Base-by-base conservation (phyloP, 2,113 vertebrate species). In the Capricornis sumatraensis region DNA sequence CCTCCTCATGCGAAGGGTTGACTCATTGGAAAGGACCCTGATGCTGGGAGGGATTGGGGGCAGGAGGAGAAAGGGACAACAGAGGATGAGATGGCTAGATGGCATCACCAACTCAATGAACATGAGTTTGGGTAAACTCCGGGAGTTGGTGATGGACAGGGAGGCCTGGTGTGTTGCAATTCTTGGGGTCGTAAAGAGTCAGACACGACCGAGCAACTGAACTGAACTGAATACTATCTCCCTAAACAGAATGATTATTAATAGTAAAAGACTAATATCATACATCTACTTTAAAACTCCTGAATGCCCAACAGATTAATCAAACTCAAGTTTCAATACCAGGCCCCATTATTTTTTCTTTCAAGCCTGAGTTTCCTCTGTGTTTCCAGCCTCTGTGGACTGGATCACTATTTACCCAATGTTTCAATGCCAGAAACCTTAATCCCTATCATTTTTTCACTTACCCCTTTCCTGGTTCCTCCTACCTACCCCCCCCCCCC, bases 401-500 rank as follows among this genome's bases (percentile, higher is more conserved):
- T 25, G 60, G 25, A 6, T 52, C n/a, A 7, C 43, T 57, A 16
- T 30, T 50, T n/a, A 13, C 43, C 30, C 40, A 30, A 3, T 21
- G 12, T 58, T 13, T 4, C 53, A 17, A 5, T 1, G 12, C 30
- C 76, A 86, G 47, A 67, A 93, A 43, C 2, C 16, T 74, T 53
- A 3, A 57, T 85, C 55, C 9, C 25, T 19, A 21, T 17, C 40
- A 57, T 43, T 64, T 81, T 36, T 33, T 53, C 67, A 21, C 27
- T 21, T 23, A 33, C 15, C 27, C 21, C 6, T 30, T 87, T 50
- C 36, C 19, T 86, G 3, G 6, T 27, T n/a, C 50, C n/a, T 28
- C 53, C 33, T 15, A 3, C 5, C 28, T 28, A 10, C 21, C 7
- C 11, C 10, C 11, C 5, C 9, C 55, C 21, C 8, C 21, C 0